Percentiles rank a stretch among this genome's conserved stretches.
Conservation (phyloP, 2,888 invertebrate genomes). For the Amiota communis region DNA sequence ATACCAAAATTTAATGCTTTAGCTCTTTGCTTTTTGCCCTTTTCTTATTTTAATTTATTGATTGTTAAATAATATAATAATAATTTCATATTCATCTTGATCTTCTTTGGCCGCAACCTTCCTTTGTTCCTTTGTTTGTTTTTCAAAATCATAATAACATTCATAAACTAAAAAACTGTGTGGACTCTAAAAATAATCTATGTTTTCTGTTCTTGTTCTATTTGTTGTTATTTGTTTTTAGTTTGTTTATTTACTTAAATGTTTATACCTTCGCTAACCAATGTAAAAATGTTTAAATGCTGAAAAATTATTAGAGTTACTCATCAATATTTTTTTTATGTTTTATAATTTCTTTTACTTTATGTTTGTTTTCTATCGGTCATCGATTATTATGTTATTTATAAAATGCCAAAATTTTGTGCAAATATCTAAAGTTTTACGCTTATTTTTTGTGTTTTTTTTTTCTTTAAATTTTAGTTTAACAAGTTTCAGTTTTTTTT, state of each 20-base stretch:
- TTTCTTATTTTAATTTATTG: slow-evolving; percentile 36
- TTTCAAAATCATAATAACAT: slow-evolving; percentile 20
- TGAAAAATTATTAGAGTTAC: slow-evolving; percentile 27
- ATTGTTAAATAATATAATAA: slow-evolving; percentile 54
- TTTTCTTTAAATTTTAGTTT: slow-evolving; percentile 59
- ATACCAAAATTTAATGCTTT: neutral
- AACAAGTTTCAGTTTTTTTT: slow-evolving; percentile 28
- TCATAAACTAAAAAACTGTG: slow-evolving; percentile 54
- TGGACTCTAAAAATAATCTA: slow-evolving; percentile 34
- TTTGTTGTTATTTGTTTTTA: slow-evolving; percentile 39
- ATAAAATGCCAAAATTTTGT: slow-evolving; percentile 68
- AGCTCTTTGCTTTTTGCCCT: slow-evolving; percentile 21
- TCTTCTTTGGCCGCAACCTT: slow-evolving; percentile 44
- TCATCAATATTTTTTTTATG: neutral
- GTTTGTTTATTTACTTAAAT: slow-evolving; percentile 24
- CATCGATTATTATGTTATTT: slow-evolving; percentile 47
- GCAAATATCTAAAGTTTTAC: slow-evolving; percentile 59
- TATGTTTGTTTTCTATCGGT: slow-evolving; percentile 36
- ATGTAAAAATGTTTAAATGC: slow-evolving; percentile 35
- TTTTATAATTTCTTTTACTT: slow-evolving; percentile 39
- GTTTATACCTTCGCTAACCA: slow-evolving; percentile 60
- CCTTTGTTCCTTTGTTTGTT: slow-evolving; percentile 28
- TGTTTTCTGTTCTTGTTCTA: slow-evolving; percentile 33
- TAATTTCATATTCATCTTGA: slow-evolving; percentile 34
- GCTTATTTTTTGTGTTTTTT: slow-evolving; percentile 41